These are phyloP conservation scores for Bruchidius siliquastri DNA, from an alignment of 2,888 invertebrate genomes.

Conservation along the genomic window DNA sequence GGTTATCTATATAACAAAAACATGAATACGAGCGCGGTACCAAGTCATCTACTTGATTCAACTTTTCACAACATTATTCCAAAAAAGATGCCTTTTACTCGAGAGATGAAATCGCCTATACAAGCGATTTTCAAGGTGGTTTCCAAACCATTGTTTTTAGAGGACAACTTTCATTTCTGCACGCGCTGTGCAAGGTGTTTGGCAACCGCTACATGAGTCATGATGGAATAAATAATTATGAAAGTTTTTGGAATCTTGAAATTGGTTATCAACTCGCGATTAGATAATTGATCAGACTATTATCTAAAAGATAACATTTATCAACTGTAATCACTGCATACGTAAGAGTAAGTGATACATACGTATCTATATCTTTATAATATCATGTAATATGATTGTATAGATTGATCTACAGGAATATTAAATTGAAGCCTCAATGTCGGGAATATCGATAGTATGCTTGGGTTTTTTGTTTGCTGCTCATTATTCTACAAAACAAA, in stretches of 20 bases:
- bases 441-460: too few relatives aligned
- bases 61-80: too few relatives aligned
- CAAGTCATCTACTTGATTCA: too few relatives aligned
- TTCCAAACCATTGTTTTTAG: not conserved
- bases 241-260: not conserved
- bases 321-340: not conserved
- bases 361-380: too few relatives aligned
- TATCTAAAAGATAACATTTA: not conserved
- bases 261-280: not conserved
- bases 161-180: not conserved
- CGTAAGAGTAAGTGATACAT: too few relatives aligned
- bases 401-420: too few relatives aligned
- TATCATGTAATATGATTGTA: too few relatives aligned
- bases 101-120: not conserved
- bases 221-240: not conserved
- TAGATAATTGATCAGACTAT: not conserved
- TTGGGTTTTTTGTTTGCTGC: too few relatives aligned
- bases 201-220: not conserved
- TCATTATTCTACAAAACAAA: too few relatives aligned
- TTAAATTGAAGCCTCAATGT: too few relatives aligned
- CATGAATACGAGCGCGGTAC: too few relatives aligned
- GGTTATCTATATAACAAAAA: too few relatives aligned
- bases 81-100: not conserved
- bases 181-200: not conserved
- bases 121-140: not conserved